Percentiles rank a stretch among this genome's conserved stretches.
phyloP scores from a whole-genome alignment of 2,888 invertebrate species.

The Nemotelus pantherinus region DNA sequence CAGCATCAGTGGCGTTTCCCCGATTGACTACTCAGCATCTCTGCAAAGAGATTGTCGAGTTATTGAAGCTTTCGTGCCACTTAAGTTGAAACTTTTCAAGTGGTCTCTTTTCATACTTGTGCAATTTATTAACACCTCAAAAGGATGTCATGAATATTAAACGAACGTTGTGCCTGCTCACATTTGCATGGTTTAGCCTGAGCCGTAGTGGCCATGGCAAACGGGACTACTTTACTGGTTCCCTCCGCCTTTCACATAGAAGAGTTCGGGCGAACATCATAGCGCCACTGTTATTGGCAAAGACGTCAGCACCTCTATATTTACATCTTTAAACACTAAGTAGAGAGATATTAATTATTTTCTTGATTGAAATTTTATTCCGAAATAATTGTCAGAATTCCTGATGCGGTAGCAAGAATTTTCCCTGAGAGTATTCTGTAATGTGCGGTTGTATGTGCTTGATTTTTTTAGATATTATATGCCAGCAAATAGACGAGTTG shows the following conservation, averaged over 20 bases:
- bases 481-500: too few species aligned
- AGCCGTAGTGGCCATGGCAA: neutral
- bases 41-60: slow-evolving; percentile 4
- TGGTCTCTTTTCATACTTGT: slow-evolving; percentile 17
- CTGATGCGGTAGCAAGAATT: too few species aligned
- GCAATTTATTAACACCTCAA: slow-evolving; percentile 41
- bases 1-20: slow-evolving; percentile 6
- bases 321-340: slow-evolving; percentile 12
- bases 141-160: slow-evolving; percentile 42
- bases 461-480: too few species aligned
- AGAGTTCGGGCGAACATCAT: neutral
- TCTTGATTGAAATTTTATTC: slow-evolving; percentile 40
- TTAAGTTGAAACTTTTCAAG: slow-evolving; percentile 31
- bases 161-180: slow-evolving; percentile 31
- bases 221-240: neutral
- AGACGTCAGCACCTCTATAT: neutral
- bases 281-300: neutral
- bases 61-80: slow-evolving; percentile 36
- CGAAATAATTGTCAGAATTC: slow-evolving; percentile 28
- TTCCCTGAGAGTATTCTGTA: too few species aligned
- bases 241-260: neutral
- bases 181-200: slow-evolving; percentile 16
- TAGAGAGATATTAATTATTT: slow-evolving; percentile 28
- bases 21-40: slow-evolving; percentile 32
- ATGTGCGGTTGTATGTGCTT: too few species aligned